Evolutionary conservation across 2,797 vertebrate genomes (phyloP).

Genomic region (Scleropages formosus): DNA sequence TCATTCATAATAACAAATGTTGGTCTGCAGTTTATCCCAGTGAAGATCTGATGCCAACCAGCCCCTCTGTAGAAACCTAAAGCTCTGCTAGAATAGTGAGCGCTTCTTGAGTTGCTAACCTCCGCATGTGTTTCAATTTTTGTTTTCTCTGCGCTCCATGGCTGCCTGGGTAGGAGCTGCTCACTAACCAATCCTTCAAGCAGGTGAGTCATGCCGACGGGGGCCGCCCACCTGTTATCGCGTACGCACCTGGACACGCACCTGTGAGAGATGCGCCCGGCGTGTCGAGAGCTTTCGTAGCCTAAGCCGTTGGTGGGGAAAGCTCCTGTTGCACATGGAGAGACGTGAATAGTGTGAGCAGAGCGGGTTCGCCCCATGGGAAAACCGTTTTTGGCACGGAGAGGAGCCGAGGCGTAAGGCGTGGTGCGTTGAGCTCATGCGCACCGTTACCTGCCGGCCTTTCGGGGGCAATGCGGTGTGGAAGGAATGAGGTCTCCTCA

Average conservation of each 20-base stretch:
- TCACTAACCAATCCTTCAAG: slow-evolving; percentile 92
- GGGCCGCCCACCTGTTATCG: neutral
- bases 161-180: slow-evolving; percentile 87
- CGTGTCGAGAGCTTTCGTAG: neutral
- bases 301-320: neutral
- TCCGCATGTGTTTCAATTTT: slow-evolving; percentile 70
- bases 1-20: no score
- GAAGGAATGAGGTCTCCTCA: slow-evolving; percentile 58
- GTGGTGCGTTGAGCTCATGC: slow-evolving; percentile 48
- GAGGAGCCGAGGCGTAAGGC: slow-evolving; percentile 41
- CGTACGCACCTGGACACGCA: neutral
- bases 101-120: slow-evolving; percentile 64
- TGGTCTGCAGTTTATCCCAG: slow-evolving; percentile 41
- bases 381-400: slow-evolving; percentile 31
- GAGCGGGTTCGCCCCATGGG: slow-evolving; percentile 24
- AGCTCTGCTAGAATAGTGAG: slow-evolving; percentile 47
- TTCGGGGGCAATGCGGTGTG: slow-evolving; percentile 38
- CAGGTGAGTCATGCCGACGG: slow-evolving; percentile 77
- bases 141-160: slow-evolving; percentile 65
- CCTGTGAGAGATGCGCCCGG: neutral
- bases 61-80: slow-evolving; percentile 43
- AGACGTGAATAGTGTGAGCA: slow-evolving; percentile 16
- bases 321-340: neutral
- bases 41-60: slow-evolving; percentile 47
- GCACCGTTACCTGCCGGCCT: slow-evolving; percentile 47